These are phyloP conservation scores for Pseudomyrmex flavicornis DNA, from an alignment of 1,140 invertebrate genomes.

Conservation along the genomic window DNA sequence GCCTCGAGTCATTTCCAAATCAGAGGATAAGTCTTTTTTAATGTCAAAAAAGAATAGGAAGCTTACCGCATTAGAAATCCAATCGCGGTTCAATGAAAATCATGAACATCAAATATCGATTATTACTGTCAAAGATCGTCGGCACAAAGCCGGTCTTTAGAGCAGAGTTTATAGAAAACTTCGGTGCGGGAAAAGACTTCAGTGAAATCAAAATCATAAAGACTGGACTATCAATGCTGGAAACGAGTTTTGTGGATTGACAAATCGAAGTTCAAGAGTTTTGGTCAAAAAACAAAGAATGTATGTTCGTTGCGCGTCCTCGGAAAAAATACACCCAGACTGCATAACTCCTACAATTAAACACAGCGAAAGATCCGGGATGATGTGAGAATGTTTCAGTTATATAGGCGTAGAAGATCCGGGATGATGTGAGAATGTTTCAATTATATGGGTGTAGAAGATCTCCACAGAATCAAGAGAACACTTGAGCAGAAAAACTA, in stretches of 20 bases:
- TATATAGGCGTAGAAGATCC: background rate
- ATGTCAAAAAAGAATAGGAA: too few species aligned
- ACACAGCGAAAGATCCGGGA: slow-evolving; percentile 2
- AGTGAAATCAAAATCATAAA: background rate
- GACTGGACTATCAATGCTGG: background rate
- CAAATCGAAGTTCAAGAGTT: slow-evolving; percentile 4
- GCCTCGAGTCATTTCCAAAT: too few species aligned
- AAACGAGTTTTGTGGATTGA: background rate
- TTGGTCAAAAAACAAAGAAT: background rate
- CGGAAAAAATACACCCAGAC: background rate
- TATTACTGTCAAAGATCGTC: background rate
- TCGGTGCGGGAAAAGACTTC: background rate
- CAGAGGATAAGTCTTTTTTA: too few species aligned
- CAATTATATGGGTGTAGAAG: background rate
- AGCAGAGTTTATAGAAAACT: background rate
- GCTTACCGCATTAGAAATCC: background rate
- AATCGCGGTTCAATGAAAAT: slow-evolving; percentile 1
- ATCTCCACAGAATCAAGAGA: background rate
- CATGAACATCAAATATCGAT: background rate
- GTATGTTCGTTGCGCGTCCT: background rate
- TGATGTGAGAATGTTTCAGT: slow-evolving; percentile 45
- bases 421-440: slow-evolving; percentile 44
- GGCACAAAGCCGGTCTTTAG: background rate
- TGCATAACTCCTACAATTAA: slow-evolving; percentile 6
- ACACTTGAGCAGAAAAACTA: background rate